A percentile compares a stretch with the other conserved stretches of the same genome.
phyloP scores from a whole-genome alignment of 2,888 invertebrate species.

The Nemurella pictetii region DNA sequence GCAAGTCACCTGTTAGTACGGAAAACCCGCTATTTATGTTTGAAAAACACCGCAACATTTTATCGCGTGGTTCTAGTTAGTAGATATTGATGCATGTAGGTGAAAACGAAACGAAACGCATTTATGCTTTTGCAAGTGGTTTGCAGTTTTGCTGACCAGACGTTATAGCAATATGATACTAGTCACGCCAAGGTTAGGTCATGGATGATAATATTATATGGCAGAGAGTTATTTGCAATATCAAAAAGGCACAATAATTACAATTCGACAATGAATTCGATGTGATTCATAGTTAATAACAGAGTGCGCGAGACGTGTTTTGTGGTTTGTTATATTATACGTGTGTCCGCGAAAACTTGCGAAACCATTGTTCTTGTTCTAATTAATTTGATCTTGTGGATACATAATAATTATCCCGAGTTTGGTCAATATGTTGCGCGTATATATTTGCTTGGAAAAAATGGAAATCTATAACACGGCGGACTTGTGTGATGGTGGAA shows the following conservation, averaged over 20 bases:
- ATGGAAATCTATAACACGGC: background rate
- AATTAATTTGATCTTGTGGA: background rate
- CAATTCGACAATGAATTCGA: background rate
- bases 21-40: background rate
- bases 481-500: background rate
- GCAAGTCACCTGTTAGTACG: background rate
- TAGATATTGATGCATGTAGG: conserved; percentile 16
- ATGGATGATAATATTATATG: background rate
- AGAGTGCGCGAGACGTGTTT: background rate
- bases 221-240: conserved; percentile 16
- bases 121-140: background rate
- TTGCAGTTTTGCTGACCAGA: background rate
- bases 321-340: background rate
- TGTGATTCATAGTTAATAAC: conserved; percentile 25
- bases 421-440: background rate
- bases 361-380: conserved; percentile 8
- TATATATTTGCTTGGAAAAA: background rate
- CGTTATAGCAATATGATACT: background rate
- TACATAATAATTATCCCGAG: background rate
- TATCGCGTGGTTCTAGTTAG: background rate
- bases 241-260: conserved; percentile 22
- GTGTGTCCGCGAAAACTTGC: background rate
- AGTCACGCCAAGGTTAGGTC: conserved; percentile 1
- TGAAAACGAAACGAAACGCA: conserved; percentile 14
- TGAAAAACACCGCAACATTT: background rate